Percentiles rank a stretch among this genome's conserved stretches.
Evolutionary conservation across 2,888 invertebrate species (phyloP).

Genomic region (Synergus gifuensis): DNA sequence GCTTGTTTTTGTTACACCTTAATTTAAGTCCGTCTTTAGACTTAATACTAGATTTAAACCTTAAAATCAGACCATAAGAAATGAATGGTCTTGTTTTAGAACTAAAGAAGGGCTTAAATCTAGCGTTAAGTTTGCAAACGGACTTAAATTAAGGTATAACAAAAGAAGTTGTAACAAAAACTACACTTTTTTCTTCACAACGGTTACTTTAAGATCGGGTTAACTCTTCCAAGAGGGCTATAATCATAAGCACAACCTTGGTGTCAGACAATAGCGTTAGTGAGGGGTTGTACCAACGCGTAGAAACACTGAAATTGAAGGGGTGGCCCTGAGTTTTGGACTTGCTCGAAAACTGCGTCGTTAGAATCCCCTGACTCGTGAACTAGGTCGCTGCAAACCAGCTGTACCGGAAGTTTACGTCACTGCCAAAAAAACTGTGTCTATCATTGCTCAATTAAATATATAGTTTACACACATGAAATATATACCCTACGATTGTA

Average conservation of each 20-base stretch:
- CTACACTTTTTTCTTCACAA: too few relatives aligned
- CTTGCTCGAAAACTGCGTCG: slow-evolving; percentile 21
- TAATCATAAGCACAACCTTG: slow-evolving; percentile 20
- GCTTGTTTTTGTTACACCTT: too few relatives aligned
- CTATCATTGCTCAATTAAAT: slow-evolving; percentile 16
- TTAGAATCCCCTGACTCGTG: slow-evolving; percentile 8
- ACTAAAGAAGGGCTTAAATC: too few relatives aligned
- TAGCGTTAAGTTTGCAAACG: too few relatives aligned
- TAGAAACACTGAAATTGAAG: slow-evolving; percentile 38
- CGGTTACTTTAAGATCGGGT: neutral
- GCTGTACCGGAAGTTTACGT: slow-evolving; percentile 40
- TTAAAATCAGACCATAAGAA: too few relatives aligned
- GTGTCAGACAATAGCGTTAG: slow-evolving; percentile 32
- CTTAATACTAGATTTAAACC: too few relatives aligned
- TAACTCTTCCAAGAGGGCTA: slow-evolving; percentile 19
- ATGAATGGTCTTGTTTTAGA: too few relatives aligned
- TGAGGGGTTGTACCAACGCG: slow-evolving; percentile 41
- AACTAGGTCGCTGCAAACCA: slow-evolving; percentile 25
- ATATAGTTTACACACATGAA: neutral
- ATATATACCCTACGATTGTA: neutral
- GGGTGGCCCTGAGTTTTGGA: slow-evolving; percentile 1
- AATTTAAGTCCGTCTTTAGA: too few relatives aligned
- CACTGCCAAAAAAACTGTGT: slow-evolving; percentile 12
- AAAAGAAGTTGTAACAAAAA: too few relatives aligned
- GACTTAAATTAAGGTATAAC: too few relatives aligned